Percentiles rank a stretch among this genome's conserved stretches.
Conservation (phyloP, 30 jellyfish, hydroid and myxozoan genomes). For the Chrysaora quinquecirrha region DNA sequence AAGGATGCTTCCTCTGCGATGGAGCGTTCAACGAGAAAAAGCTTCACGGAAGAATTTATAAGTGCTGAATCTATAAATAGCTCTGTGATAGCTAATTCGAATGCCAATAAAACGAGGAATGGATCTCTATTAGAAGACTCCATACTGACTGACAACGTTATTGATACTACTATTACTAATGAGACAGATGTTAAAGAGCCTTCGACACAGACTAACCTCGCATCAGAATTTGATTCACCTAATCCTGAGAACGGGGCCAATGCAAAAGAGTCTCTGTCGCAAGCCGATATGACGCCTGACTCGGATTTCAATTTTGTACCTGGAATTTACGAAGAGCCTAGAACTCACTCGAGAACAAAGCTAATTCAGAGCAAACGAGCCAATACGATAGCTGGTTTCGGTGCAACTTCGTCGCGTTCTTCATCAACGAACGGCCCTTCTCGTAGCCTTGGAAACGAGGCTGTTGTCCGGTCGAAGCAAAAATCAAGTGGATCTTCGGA, state of each 20-base stretch:
- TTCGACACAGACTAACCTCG: neutral
- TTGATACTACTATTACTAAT: too few relatives aligned
- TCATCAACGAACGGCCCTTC: constrained; percentile 8
- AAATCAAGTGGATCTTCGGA: constrained; percentile 25
- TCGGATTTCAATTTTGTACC: constrained; percentile 59
- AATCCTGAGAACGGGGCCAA: neutral
- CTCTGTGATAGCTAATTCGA: too few relatives aligned
- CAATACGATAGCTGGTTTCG: constrained; percentile 30
- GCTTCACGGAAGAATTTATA: too few relatives aligned
- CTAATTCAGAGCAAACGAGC: constrained; percentile 34
- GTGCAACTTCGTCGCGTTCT: neutral
- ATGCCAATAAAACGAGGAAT: too few relatives aligned
- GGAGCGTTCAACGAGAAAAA: too few relatives aligned
- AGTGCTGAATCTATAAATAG: too few relatives aligned
- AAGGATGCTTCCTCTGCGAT: too few relatives aligned
- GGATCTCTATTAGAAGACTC: too few relatives aligned
- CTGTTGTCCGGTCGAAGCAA: neutral
- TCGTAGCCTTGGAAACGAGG: constrained; percentile 42
- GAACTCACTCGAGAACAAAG: constrained; percentile 34
- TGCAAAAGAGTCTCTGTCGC: neutral
- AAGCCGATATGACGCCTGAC: neutral
- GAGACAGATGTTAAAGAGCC: too few relatives aligned
- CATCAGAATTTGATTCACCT: neutral
- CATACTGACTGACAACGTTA: too few relatives aligned
- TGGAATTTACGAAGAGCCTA: constrained; percentile 48